Evolutionary conservation across 2,888 invertebrate genomes (phyloP).

Genomic region (Perizoma affinitatum): DNA sequence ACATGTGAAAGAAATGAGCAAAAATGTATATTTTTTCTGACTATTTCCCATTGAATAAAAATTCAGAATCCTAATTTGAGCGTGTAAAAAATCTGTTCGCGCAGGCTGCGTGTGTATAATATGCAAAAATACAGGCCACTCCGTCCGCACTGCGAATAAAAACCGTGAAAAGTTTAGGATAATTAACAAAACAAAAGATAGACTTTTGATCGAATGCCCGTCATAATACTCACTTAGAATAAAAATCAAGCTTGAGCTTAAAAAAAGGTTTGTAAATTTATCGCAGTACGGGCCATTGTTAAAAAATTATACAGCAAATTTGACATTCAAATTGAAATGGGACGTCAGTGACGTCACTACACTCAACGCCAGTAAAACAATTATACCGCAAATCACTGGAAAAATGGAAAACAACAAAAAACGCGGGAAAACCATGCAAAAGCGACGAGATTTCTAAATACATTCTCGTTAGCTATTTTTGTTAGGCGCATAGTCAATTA

Average conservation of each 20-base stretch:
- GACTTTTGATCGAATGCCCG: neutral
- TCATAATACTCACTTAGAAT: neutral
- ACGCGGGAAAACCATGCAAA: conserved; percentile 18
- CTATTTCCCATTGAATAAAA: conserved; percentile 8
- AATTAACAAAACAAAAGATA: conserved; percentile 4
- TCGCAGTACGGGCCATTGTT: conserved; percentile 22
- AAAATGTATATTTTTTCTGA: no score
- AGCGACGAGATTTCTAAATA: conserved; percentile 24
- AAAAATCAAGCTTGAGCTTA: no score
- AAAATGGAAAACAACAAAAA: conserved; percentile 38
- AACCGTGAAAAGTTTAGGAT: neutral
- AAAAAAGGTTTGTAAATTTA: neutral
- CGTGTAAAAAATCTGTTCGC: conserved; percentile 22
- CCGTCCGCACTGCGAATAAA: conserved; percentile 13
- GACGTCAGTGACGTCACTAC: conserved; percentile 46
- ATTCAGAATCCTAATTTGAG: conserved; percentile 14
- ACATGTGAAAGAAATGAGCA: no score
- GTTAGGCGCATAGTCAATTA: neutral
- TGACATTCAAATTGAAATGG: conserved; percentile 58
- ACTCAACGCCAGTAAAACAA: conserved; percentile 55
- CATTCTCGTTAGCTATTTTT: conserved; percentile 1
- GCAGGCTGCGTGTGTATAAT: conserved; percentile 19
- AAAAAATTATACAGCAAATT: conserved; percentile 53
- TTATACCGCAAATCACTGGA: conserved; percentile 55
- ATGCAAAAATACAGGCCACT: conserved; percentile 11